Base-by-base conservation (phyloP, 1,140 invertebrate species). In the Diploscapter pachys region DNA sequence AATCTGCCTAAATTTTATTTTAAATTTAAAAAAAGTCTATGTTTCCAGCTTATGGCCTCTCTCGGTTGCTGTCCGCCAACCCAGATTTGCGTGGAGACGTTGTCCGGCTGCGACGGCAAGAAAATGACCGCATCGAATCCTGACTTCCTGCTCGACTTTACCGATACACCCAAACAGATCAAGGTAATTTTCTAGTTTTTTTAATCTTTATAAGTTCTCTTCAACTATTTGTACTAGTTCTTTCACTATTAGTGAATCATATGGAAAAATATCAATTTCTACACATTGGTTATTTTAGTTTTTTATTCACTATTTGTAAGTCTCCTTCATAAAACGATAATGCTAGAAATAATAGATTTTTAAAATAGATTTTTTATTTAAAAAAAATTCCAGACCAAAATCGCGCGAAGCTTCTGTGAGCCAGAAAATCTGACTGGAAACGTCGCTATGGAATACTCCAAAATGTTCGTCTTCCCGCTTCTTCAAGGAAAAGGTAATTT, bases 51-150 rank as follows among this genome's bases (percentile, higher is more conserved):
- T 55, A 56, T 71, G 5, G 4, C 13, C 6, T 49, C n/a, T 56
- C 63, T 77, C 54, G 80, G 80, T 6, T 61, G 74, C 49, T 59
- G 63, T 8, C 50, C 66, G 2, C 78, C 72, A 13, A 67, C 81
- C 54, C 72, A 76, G 48, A 11, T 80, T 0, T 52, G 72, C 8
- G 56, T 82, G 13, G 71, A 71, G 13, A 63, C 62, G 2, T 62
- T 90, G 52, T 89, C 89, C 66, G 90, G 90, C 31, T 83, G 90
- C 54, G 88, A 89, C 70, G 90, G 88, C 3, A 85, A 83, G 8
- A 98, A 99, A 89, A 99, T 99, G 96, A 69, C 77, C 31, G 93
- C 96, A 0, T 98, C 95, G 0, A 94, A 96, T 86, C 93, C 93
- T 83, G 95, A 98, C 74, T 96, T 94, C 53, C 98, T 98, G 88